phyloP scores from a whole-genome alignment of 2,888 invertebrate genomes.

The Physocephala rufipes region DNA sequence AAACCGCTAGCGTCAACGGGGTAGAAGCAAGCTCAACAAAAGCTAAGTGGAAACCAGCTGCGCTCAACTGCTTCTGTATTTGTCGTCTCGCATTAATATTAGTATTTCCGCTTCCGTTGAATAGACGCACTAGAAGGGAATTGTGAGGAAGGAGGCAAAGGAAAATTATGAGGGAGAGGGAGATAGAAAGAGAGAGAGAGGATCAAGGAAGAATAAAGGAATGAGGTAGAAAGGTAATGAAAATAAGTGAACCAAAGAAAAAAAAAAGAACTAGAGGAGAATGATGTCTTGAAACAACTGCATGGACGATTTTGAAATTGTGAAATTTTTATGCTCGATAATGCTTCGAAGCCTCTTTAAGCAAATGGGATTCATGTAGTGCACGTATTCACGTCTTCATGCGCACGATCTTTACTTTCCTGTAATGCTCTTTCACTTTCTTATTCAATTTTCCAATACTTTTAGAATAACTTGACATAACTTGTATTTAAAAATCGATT shows the following conservation, averaged over 20 bases:
- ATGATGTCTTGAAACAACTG: background rate
- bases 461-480: no score
- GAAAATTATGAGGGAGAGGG: slow-evolving; percentile 13
- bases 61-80: slow-evolving; percentile 39
- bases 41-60: background rate
- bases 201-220: background rate
- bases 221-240: background rate
- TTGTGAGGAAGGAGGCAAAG: no score
- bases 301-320: background rate
- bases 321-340: no score
- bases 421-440: no score
- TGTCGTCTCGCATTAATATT: slow-evolving; percentile 27
- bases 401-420: no score
- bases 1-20: background rate
- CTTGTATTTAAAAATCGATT: no score
- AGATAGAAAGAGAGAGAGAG: background rate
- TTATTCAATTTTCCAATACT: no score
- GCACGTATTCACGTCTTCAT: no score
- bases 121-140: slow-evolving; percentile 16
- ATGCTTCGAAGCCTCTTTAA: no score
- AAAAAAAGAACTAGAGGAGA: background rate
- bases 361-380: no score
- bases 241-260: background rate
- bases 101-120: slow-evolving; percentile 48
- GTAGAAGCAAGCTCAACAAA: slow-evolving; percentile 15